phyloP scores from a whole-genome alignment of 2,113 vertebrate genomes.

The Sprattus sprattus region DNA sequence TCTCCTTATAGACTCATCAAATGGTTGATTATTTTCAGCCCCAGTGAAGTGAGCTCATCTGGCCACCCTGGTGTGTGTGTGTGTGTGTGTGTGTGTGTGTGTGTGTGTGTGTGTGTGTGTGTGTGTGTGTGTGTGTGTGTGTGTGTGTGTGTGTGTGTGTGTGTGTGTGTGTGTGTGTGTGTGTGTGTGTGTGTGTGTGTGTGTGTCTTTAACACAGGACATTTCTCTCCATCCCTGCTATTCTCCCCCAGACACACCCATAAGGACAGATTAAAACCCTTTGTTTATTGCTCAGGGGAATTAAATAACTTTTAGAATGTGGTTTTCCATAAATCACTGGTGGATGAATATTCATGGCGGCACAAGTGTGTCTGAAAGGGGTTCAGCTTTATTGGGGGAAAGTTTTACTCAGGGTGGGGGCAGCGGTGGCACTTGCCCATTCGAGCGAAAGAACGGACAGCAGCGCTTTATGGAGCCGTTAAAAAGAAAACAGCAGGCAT shows the following conservation, averaged over 20 bases:
- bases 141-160: not conserved
- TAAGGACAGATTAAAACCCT: conserved; percentile 47
- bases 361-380: conserved; percentile 23
- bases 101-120: conserved; percentile 21
- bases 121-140: not conserved
- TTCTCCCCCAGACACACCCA: not conserved
- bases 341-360: conserved; percentile 56
- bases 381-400: conserved; percentile 42
- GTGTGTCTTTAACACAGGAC: not conserved
- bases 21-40: conserved; percentile 32
- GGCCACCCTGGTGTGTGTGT: conserved; percentile 30
- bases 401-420: conserved; percentile 38
- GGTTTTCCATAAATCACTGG: conserved; percentile 53
- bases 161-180: conserved; percentile 19
- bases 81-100: not conserved
- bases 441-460: conserved; percentile 17
- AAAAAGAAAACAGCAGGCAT: conserved; percentile 59
- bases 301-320: conserved; percentile 56
- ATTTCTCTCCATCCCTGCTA: not conserved
- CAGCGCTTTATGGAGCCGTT: conserved; percentile 62
- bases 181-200: not conserved
- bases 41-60: conserved; percentile 47
- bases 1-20: not conserved
- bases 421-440: conserved; percentile 2
- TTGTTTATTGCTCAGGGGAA: conserved; percentile 52